These are phyloP conservation scores for Scaptomyza tumidula DNA, from an alignment of 2,888 invertebrate species.

Conservation along the genomic window DNA sequence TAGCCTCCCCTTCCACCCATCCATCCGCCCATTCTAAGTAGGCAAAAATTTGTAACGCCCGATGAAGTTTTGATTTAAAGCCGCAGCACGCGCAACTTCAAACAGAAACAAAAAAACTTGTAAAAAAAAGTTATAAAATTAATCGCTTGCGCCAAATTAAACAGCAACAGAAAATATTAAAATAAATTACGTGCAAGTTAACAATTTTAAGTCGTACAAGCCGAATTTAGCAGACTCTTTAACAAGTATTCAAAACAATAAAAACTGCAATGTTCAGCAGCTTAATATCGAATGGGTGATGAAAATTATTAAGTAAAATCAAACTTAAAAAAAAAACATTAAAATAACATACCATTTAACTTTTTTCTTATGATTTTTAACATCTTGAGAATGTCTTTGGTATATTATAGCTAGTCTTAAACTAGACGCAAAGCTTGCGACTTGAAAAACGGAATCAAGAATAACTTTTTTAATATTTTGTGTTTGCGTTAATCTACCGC, in stretches of 20 bases:
- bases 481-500: background rate
- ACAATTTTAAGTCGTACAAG: background rate
- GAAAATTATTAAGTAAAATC: too few species aligned
- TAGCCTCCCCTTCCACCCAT: background rate
- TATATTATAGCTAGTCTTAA: too few species aligned
- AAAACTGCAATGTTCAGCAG: too few species aligned
- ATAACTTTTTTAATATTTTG: background rate
- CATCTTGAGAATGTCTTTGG: too few species aligned
- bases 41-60: constrained; percentile 47
- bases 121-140: constrained; percentile 27
- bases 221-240: constrained; percentile 15
- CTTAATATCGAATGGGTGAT: too few species aligned
- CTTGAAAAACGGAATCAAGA: background rate
- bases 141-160: constrained; percentile 74
- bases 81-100: constrained; percentile 55
- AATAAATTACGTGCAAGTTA: constrained; percentile 6
- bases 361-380: too few species aligned
- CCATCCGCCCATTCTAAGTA: background rate
- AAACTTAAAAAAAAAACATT: too few species aligned
- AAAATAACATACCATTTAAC: too few species aligned
- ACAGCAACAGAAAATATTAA: constrained; percentile 49
- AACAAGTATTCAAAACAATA: background rate
- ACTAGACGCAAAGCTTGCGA: background rate
- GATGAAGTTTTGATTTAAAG: constrained; percentile 64
- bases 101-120: background rate